phyloP scores from a whole-genome alignment of 2,797 vertebrate species.

The Dryobates pubescens region DNA sequence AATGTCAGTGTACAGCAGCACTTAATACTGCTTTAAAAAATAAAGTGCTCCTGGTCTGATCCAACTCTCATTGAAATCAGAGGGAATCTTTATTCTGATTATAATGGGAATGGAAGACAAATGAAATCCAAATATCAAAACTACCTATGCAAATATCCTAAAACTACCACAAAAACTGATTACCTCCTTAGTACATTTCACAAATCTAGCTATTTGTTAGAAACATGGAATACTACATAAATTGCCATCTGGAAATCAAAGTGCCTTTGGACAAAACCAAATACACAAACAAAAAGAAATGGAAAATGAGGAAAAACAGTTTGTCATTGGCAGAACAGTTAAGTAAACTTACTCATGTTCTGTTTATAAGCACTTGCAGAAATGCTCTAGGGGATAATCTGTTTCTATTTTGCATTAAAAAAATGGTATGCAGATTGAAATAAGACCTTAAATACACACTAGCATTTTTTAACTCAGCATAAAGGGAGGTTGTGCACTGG shows the following conservation, averaged over 20 bases:
- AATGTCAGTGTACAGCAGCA: conserved; percentile 26
- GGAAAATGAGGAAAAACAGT: not conserved
- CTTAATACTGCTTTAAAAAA: conserved; percentile 33
- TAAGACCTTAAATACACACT: not conserved
- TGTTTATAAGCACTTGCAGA: not conserved
- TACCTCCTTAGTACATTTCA: not conserved
- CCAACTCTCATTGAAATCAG: conserved; percentile 2
- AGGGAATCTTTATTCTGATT: not conserved
- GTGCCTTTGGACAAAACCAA: not conserved
- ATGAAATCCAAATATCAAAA: not conserved
- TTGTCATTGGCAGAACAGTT: not conserved
- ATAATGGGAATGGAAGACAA: not conserved
- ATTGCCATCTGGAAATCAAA: not conserved
- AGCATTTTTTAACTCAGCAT: not conserved
- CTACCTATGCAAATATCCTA: too few relatives aligned
- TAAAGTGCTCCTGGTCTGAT: not conserved
- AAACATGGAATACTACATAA: not conserved
- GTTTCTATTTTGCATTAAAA: not conserved
- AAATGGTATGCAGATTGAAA: not conserved
- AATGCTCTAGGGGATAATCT: not conserved
- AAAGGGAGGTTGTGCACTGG: not conserved
- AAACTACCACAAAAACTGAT: not conserved
- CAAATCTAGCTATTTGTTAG: conserved; percentile 8
- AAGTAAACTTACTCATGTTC: not conserved
- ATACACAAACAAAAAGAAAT: not conserved